Evolutionary conservation across 2,888 invertebrate genomes (phyloP), one percentile per base, ranked within the genome.

Genomic region (Rhamnusium bicolor): DNA sequence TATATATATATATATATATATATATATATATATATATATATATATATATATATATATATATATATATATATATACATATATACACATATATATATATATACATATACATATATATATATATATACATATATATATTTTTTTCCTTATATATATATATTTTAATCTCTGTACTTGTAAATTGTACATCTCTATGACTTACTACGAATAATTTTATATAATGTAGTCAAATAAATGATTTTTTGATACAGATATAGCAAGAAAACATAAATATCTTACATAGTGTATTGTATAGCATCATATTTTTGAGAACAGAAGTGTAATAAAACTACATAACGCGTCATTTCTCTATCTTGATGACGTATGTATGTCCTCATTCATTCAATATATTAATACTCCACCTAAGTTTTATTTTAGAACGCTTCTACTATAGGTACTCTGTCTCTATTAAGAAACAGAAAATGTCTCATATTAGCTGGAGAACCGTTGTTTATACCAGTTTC

Each of bases 281-380:
- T 40, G 21, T 21, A 53, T 53, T 53, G 21, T n/a, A 53, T 19
- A 19, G n/a, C 21, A 53, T n/a, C 24, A 53, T 21, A 53, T 53
- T 53, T 53, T 53, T 53, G 10, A 53, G 12, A 53, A 21, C n/a
- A 53, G 53, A 12, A 40, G 1, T n/a, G n/a, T 53, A 53, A 53
- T 21, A 21, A 19, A 53, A 53, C 53, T 24, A 53, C n/a, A 21
- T 53, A 53, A 21, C 19, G 65, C 69, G 72, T 72, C 72, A 72
- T 19, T 65, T 58, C 46, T 61, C 49, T 56, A 54, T 72, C 29
- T 27, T 14, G 27, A 46, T 72, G 72, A 72, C 72, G 72, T 72
- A 69, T 49, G 69, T 68, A 67, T 68, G 54, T 56, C 54, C 65
- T 72, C 72, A 69, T 72, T 69, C 69, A 72, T 69, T 72, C 63